A percentile compares a stretch with the other conserved stretches of the same genome.
These are phyloP conservation scores for Microctonus brassicae DNA, from an alignment of 2,888 invertebrate species.

Conservation along the genomic window DNA sequence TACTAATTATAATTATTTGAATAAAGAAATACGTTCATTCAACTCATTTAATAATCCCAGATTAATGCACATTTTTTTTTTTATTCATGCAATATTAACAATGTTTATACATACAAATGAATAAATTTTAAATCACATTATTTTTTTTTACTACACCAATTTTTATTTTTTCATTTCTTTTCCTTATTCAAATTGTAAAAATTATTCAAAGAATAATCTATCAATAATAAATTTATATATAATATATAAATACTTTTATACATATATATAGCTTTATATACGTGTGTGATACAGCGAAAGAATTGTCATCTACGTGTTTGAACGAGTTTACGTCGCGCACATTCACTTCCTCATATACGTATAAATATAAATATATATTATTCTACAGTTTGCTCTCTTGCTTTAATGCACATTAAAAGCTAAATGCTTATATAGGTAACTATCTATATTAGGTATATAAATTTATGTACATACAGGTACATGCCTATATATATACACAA, in stretches of 20 bases:
- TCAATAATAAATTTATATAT: background rate
- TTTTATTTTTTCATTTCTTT: background rate
- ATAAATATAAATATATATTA: conserved; percentile 20
- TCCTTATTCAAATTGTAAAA: background rate
- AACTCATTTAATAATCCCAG: background rate
- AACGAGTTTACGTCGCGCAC: conserved; percentile 32
- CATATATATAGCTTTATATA: background rate
- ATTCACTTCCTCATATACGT: conserved; percentile 25
- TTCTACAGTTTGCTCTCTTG: too few relatives aligned
- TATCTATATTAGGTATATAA: too few relatives aligned
- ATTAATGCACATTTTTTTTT: background rate
- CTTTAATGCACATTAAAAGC: too few relatives aligned
- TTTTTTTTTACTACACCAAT: background rate
- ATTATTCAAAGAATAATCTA: background rate
- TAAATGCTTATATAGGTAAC: background rate
- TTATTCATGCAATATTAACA: background rate
- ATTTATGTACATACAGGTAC: background rate
- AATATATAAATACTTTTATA: too few relatives aligned
- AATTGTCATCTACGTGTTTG: conserved; percentile 40
- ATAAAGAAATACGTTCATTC: background rate
- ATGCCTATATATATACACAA: background rate
- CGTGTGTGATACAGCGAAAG: conserved; percentile 27
- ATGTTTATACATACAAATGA: background rate
- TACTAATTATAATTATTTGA: background rate
- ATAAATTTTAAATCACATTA: background rate